Evolutionary conservation across 2,888 invertebrate species (phyloP).

Genomic region (Poecilus cupreus): DNA sequence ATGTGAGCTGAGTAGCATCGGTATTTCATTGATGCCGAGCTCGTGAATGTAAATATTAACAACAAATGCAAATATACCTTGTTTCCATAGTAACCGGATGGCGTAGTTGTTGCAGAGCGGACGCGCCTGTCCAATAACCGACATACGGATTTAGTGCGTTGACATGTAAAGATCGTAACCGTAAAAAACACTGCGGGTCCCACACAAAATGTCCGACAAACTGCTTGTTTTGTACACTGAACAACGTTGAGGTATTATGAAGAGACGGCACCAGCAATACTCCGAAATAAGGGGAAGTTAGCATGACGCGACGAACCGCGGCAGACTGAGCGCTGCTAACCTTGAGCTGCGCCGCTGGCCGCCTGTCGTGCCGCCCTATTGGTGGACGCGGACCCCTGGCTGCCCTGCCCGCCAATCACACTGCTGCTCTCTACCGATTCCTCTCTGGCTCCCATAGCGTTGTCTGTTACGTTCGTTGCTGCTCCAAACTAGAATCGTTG

Average conservation of each 20-base stretch:
- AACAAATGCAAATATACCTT: constrained; percentile 65
- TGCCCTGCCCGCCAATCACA: constrained; percentile 69
- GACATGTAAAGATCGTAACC: constrained; percentile 68
- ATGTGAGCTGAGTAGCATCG: too few species aligned
- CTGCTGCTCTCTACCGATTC: constrained; percentile 70
- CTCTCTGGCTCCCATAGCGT: too few species aligned
- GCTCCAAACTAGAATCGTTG: constrained; percentile 50
- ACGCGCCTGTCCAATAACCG: constrained; percentile 69
- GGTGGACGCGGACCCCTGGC: constrained; percentile 62
- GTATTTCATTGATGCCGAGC: not conserved
- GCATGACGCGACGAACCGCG: constrained; percentile 73
- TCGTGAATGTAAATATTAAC: not conserved
- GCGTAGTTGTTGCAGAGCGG: constrained; percentile 58
- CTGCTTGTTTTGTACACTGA: constrained; percentile 58
- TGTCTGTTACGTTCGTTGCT: not conserved
- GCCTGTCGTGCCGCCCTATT: constrained; percentile 72
- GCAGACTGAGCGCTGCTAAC: constrained; percentile 70
- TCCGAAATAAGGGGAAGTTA: constrained; percentile 74
- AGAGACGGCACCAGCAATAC: constrained; percentile 77
- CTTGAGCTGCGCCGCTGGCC: constrained; percentile 71
- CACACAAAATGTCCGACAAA: constrained; percentile 69
- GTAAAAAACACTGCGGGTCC: constrained; percentile 70
- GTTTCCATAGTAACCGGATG: constrained; percentile 69
- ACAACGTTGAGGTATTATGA: constrained; percentile 71
- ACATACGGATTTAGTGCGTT: constrained; percentile 69